Evolutionary conservation across 2,113 vertebrate species (phyloP).

Genomic region (Caranx ignobilis): DNA sequence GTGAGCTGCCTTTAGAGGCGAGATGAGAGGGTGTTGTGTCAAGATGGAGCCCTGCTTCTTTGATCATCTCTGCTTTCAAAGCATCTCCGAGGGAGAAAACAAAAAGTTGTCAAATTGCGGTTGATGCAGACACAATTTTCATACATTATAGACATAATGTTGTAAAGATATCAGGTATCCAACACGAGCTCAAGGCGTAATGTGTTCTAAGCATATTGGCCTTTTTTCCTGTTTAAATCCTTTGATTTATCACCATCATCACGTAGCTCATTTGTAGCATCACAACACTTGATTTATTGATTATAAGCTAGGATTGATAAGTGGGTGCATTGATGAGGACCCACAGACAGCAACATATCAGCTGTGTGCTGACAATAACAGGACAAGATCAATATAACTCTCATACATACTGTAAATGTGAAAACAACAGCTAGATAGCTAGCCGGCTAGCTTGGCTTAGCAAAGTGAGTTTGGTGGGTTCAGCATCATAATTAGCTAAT

Average conservation of each 20-base stretch:
- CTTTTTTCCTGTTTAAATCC: slow-evolving; percentile 45
- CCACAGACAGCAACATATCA: too few species aligned
- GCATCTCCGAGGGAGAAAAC: slow-evolving; percentile 17
- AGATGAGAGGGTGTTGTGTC: slow-evolving; percentile 76
- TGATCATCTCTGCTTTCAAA: slow-evolving; percentile 71
- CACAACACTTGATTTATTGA: slow-evolving; percentile 55
- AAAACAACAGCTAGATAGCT: not conserved
- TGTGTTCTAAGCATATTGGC: slow-evolving; percentile 15
- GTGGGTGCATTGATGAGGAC: not conserved
- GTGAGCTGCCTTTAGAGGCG: slow-evolving; percentile 62
- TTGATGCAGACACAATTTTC: slow-evolving; percentile 65
- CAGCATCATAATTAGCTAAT: not conserved
- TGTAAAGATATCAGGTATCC: slow-evolving; percentile 59
- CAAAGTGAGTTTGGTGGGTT: not conserved
- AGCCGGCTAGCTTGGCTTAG: not conserved
- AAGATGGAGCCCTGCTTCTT: slow-evolving; percentile 66
- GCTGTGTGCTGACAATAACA: too few species aligned
- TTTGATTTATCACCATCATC: slow-evolving; percentile 26
- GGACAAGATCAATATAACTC: not conserved
- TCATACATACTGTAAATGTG: not conserved
- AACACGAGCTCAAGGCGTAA: slow-evolving; percentile 22
- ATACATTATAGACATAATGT: slow-evolving; percentile 60
- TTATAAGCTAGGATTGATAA: slow-evolving; percentile 53
- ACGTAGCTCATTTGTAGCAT: slow-evolving; percentile 38
- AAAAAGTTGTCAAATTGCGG: slow-evolving; percentile 66